Evolutionary conservation across 2,113 vertebrate species (phyloP), one percentile per base, ranked within the genome.

Genomic region (Callocephalon fimbriatum): DNA sequence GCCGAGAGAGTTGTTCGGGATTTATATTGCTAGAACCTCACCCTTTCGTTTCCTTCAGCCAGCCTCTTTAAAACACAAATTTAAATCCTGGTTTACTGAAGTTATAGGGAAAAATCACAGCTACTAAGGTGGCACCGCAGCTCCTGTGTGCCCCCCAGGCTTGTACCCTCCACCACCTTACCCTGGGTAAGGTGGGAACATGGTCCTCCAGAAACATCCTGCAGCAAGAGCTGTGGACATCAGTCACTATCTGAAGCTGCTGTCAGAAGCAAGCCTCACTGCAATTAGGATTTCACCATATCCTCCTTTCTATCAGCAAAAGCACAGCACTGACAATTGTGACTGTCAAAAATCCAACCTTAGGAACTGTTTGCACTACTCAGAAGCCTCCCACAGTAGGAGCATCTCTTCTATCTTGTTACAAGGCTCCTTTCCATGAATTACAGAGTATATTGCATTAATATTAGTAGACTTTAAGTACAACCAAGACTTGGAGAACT

Each of bases 401-500:
- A 65, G 11, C 23, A 12, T 13, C 23, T 45, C 62, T 35, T 10
- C 15, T 7, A 4, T 1, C 22, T 1, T 5, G 23, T 9, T 14
- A 19, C 45, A 31, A 18, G 42, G 19, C 50, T 70, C 61, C 40
- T 67, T 9, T 4, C 63, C 45, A 6, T 0, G 35, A 37, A 1
- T 1, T 11, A 4, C 1, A 2, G 62, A 26, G 26, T 7, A 7
- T 0, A 0, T 2, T 10, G 37, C 44, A 2, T 0, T 6, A 6
- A n/a, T 50, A 32, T 10, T 32, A 19, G 44, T 0, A 9, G 12
- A 4, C 12, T 3, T 4, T 0, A 32, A 35, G 38, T 44, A 2
- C n/a, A 37, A 29, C 1, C 10, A 19, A 2, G 58, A 17, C 42
- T 2, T 56, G 54, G 5, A 13, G 35, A 40, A 3, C 3, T 21